These are phyloP conservation scores for Xanthia togata DNA, from an alignment of 2,888 invertebrate genomes.

Conservation along the genomic window DNA sequence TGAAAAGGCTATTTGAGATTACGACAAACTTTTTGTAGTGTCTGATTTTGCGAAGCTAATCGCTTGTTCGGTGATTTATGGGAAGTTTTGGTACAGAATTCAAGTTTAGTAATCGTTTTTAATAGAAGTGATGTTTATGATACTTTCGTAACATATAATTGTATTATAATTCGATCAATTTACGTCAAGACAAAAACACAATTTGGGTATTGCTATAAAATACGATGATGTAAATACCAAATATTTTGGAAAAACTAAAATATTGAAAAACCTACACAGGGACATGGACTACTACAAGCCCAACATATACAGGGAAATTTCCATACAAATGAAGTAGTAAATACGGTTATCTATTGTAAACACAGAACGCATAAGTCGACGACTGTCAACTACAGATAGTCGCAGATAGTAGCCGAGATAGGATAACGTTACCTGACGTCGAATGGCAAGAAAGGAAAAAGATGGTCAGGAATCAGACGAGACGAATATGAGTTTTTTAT, in stretches of 20 bases:
- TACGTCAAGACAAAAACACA: not conserved
- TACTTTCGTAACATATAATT: not conserved
- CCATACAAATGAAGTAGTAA: conserved; percentile 67
- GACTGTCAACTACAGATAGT: conserved; percentile 67
- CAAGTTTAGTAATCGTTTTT: conserved; percentile 26
- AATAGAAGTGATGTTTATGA: not conserved
- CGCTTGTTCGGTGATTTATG: conserved; percentile 42
- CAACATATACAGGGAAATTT: conserved; percentile 67
- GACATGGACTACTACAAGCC: conserved; percentile 18
- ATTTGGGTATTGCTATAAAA: not conserved
- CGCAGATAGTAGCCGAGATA: conserved; percentile 64
- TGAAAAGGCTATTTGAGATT: conserved; percentile 37
- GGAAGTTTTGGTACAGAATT: not conserved
- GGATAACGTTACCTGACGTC: conserved; percentile 54
- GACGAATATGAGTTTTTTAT: not conserved
- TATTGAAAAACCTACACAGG: conserved; percentile 7
- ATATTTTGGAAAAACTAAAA: conserved; percentile 8
- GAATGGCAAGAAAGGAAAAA: conserved; percentile 25
- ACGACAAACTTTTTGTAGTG: conserved; percentile 31
- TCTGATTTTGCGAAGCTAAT: conserved; percentile 40
- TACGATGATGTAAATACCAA: not conserved
- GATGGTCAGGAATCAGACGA: conserved; percentile 2
- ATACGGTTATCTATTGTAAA: conserved; percentile 73
- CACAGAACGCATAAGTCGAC: conserved; percentile 63
- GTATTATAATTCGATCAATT: conserved; percentile 2